These are phyloP conservation scores for Myiopsitta monachus DNA, from an alignment of 2,113 vertebrate species.

Conservation along the genomic window DNA sequence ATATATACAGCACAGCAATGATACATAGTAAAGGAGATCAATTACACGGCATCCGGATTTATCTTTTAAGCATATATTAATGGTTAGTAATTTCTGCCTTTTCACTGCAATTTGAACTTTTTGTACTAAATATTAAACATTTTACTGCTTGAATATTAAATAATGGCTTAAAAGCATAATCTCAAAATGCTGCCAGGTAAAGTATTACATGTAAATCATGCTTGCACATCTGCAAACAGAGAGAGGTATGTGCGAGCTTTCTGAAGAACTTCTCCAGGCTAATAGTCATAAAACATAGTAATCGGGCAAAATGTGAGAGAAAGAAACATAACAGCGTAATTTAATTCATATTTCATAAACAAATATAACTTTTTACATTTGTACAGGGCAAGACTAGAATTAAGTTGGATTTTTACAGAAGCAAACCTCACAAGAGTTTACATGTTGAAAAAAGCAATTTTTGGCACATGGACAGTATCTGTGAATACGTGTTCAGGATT, in stretches of 20 bases:
- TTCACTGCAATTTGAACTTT: background rate
- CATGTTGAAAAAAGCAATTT: constrained; percentile 58
- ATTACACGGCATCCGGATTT: background rate
- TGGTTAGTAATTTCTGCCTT: background rate
- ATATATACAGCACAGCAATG: background rate
- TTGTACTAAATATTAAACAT: background rate
- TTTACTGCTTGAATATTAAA: background rate
- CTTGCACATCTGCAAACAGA: background rate
- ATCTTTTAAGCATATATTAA: background rate
- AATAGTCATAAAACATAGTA: background rate
- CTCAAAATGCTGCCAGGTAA: constrained; percentile 10
- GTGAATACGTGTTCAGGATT: background rate
- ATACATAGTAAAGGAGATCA: background rate
- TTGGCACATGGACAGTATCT: constrained; percentile 64
- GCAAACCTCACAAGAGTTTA: constrained; percentile 57
- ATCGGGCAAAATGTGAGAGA: background rate
- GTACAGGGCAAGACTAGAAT: constrained; percentile 39
- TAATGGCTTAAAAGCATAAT: background rate
- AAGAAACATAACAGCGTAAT: constrained; percentile 29
- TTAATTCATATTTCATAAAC: constrained; percentile 48
- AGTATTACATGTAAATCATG: background rate
- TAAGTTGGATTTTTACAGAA: constrained; percentile 47
- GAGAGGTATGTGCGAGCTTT: background rate
- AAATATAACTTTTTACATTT: constrained; percentile 62
- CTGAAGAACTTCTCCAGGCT: background rate